Evolutionary conservation across 2,113 vertebrate genomes (phyloP).

Genomic region (Pseudorectes ferrugineus): DNA sequence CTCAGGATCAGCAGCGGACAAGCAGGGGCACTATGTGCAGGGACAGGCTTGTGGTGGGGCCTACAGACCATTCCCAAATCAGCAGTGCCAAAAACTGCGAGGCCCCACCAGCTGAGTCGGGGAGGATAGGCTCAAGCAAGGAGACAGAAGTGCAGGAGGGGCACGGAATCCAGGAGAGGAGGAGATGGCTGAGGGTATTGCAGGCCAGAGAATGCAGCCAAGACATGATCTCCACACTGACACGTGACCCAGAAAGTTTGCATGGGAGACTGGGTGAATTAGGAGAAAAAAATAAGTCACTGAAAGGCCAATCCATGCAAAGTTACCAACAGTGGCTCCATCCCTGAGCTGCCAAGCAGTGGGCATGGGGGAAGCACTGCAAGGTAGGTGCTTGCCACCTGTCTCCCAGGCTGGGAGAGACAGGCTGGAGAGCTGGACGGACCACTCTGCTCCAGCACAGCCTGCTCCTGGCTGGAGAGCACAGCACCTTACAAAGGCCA

Average conservation of each 20-base stretch:
- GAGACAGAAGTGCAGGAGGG: not conserved
- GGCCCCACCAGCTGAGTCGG: rapidly evolving
- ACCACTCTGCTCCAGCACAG: not conserved
- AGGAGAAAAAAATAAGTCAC: not conserved
- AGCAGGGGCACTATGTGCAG: not conserved
- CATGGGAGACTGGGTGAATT: not conserved
- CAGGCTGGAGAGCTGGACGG: not conserved
- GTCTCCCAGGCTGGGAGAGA: rapidly evolving
- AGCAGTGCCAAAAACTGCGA: not conserved
- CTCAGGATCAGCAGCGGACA: not conserved
- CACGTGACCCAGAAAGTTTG: not conserved
- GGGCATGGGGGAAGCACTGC: not conserved
- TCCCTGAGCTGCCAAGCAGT: not conserved
- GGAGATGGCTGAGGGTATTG: not conserved
- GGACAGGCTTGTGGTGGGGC: not conserved
- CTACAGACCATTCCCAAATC: not conserved
- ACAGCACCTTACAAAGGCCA: not conserved
- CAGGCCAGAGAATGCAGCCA: not conserved
- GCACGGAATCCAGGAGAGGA: rapidly evolving
- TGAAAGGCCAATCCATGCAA: not conserved
- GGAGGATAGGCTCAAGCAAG: not conserved
- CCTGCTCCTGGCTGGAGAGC: not conserved
- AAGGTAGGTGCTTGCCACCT: not conserved
- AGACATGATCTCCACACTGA: rapidly evolving
- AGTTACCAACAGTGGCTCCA: not conserved